A percentile compares a stretch with the other conserved stretches of the same genome.
Evolutionary conservation across 2,888 invertebrate genomes (phyloP).

Genomic region (Hoplodrina ambigua): DNA sequence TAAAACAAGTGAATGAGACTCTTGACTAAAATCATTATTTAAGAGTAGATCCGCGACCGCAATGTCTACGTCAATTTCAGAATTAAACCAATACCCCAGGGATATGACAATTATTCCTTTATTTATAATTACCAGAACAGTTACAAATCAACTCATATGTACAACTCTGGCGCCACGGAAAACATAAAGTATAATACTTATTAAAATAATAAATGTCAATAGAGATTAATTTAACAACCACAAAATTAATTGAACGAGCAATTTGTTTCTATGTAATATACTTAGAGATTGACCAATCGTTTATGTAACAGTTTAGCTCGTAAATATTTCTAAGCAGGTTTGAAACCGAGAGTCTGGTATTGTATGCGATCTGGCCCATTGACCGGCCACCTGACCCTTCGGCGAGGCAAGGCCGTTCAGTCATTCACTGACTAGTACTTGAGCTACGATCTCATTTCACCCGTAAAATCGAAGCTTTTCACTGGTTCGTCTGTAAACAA

Average conservation of each 20-base stretch:
- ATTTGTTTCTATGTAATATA: constrained; percentile 9
- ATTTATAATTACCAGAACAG: constrained; percentile 20
- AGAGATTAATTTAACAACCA: constrained; percentile 23
- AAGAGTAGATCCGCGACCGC: too few relatives aligned
- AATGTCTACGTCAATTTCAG: too few relatives aligned
- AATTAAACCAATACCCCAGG: neutral
- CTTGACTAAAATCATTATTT: too few relatives aligned
- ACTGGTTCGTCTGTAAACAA: constrained; percentile 26
- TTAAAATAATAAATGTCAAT: constrained; percentile 53
- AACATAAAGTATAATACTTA: constrained; percentile 20
- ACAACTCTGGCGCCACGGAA: constrained; percentile 45
- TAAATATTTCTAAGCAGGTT: constrained; percentile 58
- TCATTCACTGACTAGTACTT: constrained; percentile 55
- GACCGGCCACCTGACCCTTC: constrained; percentile 82
- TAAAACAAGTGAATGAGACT: too few relatives aligned
- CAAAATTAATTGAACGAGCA: constrained; percentile 14
- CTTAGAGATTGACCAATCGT: constrained; percentile 18
- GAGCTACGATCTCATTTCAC: constrained; percentile 34
- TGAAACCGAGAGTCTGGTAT: constrained; percentile 80
- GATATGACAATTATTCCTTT: constrained; percentile 20
- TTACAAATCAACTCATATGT: constrained; percentile 25
- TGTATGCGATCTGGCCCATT: constrained; percentile 77
- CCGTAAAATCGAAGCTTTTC: constrained; percentile 33
- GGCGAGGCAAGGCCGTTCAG: constrained; percentile 80
- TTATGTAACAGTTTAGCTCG: constrained; percentile 13